phyloP scores from a whole-genome alignment of 2,113 vertebrate species.

The Centropus bengalensis region DNA sequence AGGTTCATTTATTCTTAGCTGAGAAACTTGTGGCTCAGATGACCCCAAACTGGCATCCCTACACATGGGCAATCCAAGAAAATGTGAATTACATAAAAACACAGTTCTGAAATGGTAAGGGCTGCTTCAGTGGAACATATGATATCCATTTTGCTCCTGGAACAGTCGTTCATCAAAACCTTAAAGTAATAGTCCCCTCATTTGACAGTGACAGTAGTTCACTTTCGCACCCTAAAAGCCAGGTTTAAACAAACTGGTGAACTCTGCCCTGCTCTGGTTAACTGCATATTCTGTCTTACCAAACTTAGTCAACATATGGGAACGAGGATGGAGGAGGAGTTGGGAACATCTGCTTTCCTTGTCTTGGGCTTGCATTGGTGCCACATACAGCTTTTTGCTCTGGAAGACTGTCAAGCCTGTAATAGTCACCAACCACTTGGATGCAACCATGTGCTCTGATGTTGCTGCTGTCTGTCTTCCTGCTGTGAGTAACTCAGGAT shows the following conservation, averaged over 20 bases:
- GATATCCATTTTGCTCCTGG: background rate
- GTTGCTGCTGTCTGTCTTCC: slow-evolving; percentile 22
- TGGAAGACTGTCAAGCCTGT: slow-evolving; percentile 33
- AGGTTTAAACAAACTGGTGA: background rate
- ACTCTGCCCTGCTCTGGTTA: background rate
- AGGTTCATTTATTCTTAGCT: background rate
- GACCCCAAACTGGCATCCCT: background rate
- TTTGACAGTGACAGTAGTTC: background rate
- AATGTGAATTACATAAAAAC: background rate
- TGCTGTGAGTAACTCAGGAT: background rate
- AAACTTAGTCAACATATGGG: background rate
- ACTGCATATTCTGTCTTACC: background rate
- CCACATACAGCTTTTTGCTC: background rate
- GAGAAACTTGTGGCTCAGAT: background rate
- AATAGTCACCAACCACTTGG: slow-evolving; percentile 28
- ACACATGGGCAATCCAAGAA: background rate
- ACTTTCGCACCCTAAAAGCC: background rate
- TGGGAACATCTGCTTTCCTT: slow-evolving; percentile 17
- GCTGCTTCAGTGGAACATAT: background rate
- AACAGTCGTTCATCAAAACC: background rate
- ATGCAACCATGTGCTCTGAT: background rate
- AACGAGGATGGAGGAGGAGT: slow-evolving; percentile 26
- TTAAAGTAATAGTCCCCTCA: background rate
- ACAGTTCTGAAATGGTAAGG: background rate
- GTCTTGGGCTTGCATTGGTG: background rate